Evolutionary conservation across 1,140 invertebrate genomes (phyloP), one percentile per base, ranked within the genome.

Genomic region (Dolichoris vasculosae): DNA sequence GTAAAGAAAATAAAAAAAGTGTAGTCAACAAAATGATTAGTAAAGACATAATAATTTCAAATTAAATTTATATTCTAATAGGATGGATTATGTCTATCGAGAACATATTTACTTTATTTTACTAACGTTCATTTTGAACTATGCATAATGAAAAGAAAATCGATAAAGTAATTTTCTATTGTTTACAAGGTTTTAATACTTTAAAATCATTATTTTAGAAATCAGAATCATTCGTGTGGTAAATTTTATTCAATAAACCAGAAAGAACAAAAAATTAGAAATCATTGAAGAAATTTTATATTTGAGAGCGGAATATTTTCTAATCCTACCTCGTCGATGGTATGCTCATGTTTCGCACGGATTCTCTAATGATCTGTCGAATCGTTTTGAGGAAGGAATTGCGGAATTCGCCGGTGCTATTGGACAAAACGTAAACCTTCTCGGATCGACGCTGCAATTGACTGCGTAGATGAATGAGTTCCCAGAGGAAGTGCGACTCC

Each of bases 371-470:
- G 67, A 99, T 99, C 94, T 99, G 98, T 79, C 98, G 95, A 88
- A 99, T 99, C 73, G 98, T 99, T 93, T 98, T 98, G 87, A 99
- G 95, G 94, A 99, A 99, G 87, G 98, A 97, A 92, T 98, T 98
- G 88, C 98, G 96, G 92, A 99, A 99, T 91, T 99, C 98, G 80
- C 96, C 96, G 46, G 98, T 98, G 92, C 98, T 98, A 94, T 99
- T 99, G 17, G 98, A 98, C 86, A 99, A 95, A 87, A 99, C 97
- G 92, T 99, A 99, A 86, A 99, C 96, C 94, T 99, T 99, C 93
- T 99, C 98, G 26, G 98, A 98, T 88, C 98, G 95, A 84, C 98
- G 95, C 91, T 99, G 97, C 83, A 98, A 94, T 93, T 98, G 98
- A 91, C 97, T 98, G 89, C 98, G 95, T 83, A 99, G 94, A 93